Conservation (phyloP, 1,140 invertebrate species). For the Arctopsyche grandis region DNA sequence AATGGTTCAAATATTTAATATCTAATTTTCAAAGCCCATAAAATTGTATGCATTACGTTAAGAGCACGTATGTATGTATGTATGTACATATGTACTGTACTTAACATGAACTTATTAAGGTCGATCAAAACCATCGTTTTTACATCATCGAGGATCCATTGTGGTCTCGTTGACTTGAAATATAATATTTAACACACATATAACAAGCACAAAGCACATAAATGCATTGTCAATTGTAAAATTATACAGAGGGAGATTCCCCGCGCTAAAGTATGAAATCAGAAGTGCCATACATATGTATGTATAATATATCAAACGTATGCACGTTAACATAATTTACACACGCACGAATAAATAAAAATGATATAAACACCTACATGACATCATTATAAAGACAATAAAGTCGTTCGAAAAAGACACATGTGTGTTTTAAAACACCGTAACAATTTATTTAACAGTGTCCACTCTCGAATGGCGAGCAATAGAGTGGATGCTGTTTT, state of each 20-base stretch:
- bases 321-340: not conserved
- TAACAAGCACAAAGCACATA: not conserved
- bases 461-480: not conserved
- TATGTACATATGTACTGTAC: no score
- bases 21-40: no score
- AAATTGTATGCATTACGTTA: no score
- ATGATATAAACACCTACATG: no score
- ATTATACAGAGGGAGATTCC: conserved; percentile 1
- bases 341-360: not conserved
- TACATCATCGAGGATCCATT: not conserved
- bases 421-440: no score
- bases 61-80: no score
- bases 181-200: not conserved
- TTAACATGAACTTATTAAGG: no score
- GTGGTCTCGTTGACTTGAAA: conserved; percentile 11
- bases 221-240: conserved; percentile 1
- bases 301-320: conserved; percentile 10
- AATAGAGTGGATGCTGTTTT: not conserved
- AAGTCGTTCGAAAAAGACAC: no score
- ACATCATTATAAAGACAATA: no score
- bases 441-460: no score
- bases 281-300: conserved; percentile 14
- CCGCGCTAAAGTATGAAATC: not conserved
- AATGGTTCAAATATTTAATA: no score
- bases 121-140: no score